Percentiles rank a stretch among this genome's conserved stretches.
phyloP scores from a whole-genome alignment of 2,888 invertebrate species.

The Mystacides longicornis region DNA sequence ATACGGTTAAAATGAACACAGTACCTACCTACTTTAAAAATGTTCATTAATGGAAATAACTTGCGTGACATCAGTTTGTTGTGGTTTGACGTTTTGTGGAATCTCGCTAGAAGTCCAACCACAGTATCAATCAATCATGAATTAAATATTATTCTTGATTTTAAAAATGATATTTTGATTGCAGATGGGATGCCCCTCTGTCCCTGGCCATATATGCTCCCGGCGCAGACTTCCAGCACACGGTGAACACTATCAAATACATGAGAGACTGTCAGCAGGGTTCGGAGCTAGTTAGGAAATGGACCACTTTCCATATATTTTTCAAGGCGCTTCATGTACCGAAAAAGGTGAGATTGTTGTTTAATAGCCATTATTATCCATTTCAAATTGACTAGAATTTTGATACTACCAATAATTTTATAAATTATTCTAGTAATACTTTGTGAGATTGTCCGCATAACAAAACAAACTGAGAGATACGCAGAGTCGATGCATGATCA shows the following conservation, averaged over 20 bases:
- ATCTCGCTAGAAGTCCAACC: too few species aligned
- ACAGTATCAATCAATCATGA: too few species aligned
- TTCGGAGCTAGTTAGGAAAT: constrained; percentile 55
- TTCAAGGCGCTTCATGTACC: constrained; percentile 73
- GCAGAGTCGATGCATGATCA: too few species aligned
- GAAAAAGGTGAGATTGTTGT: constrained; percentile 45
- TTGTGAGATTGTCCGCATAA: too few species aligned
- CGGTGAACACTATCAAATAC: constrained; percentile 61
- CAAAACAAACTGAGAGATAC: too few species aligned
- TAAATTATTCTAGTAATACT: neutral
- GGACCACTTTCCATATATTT: constrained; percentile 71
- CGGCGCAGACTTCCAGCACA: constrained; percentile 64
- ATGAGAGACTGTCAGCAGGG: constrained; percentile 57
- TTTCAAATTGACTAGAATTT: neutral
- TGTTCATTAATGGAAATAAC: too few species aligned
- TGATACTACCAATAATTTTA: neutral
- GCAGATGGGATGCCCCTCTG: constrained; percentile 65
- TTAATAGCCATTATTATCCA: neutral
- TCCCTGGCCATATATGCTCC: constrained; percentile 73
- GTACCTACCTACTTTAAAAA: too few species aligned
- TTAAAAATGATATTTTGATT: too few species aligned
- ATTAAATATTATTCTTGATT: too few species aligned
- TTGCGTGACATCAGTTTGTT: too few species aligned
- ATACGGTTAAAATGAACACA: too few species aligned
- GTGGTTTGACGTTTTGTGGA: too few species aligned